phyloP scores from a whole-genome alignment of 1,140 invertebrate genomes.

The Bradynema listronoti region DNA sequence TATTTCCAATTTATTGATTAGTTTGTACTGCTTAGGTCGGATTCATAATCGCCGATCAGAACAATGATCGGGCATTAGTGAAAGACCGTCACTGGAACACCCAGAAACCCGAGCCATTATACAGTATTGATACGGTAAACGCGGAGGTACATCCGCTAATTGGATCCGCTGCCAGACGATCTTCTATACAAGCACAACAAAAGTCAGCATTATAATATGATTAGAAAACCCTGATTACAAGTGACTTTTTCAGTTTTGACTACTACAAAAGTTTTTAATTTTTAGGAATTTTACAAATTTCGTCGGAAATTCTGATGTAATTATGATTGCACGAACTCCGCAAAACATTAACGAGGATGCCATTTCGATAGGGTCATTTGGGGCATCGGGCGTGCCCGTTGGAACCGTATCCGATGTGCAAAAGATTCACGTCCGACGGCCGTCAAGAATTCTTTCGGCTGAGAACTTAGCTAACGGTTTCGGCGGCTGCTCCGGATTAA shows the following conservation, averaged over 20 bases:
- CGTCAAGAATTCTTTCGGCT: too few species aligned
- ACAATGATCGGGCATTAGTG: conserved; percentile 13
- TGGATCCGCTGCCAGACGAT: conserved; percentile 35
- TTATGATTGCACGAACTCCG: not conserved
- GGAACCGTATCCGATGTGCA: too few species aligned
- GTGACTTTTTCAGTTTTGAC: not conserved
- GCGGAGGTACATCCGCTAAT: conserved; percentile 45
- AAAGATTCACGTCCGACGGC: too few species aligned
- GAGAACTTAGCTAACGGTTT: too few species aligned
- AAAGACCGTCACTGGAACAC: conserved; percentile 43
- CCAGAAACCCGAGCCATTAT: conserved; percentile 48
- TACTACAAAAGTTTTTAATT: not conserved
- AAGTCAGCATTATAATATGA: not conserved
- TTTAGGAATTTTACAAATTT: not conserved
- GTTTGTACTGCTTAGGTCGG: conserved; percentile 14
- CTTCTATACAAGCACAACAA: too few species aligned
- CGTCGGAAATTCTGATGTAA: not conserved
- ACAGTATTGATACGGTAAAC: conserved; percentile 46
- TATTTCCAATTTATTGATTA: not conserved
- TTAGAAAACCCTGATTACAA: not conserved
- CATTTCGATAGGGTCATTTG: too few species aligned
- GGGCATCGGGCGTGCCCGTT: too few species aligned
- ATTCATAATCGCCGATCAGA: conserved; percentile 36
- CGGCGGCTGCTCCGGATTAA: too few species aligned
- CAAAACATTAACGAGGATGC: conserved; percentile 3